Percentiles rank a stretch among this genome's conserved stretches.
Evolutionary conservation across 2,113 vertebrate genomes (phyloP).

Genomic region (Tachycineta bicolor): DNA sequence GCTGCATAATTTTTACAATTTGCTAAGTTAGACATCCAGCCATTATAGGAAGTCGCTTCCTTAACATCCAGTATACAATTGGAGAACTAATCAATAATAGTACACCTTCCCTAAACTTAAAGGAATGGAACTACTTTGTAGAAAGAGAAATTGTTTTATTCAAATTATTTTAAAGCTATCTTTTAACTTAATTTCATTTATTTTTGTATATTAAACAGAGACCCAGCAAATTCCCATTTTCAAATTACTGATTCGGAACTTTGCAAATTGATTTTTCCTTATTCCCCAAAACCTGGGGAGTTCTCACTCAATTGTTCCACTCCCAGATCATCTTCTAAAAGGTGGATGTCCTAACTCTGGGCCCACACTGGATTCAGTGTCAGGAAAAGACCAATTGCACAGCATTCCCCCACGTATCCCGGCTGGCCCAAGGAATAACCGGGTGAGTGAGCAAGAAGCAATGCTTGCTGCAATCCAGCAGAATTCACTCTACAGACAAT

Average conservation of each 20-base stretch:
- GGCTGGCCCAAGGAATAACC: neutral
- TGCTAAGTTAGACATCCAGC: neutral
- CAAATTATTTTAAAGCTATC: neutral
- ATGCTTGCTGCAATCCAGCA: neutral
- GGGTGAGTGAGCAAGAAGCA: neutral
- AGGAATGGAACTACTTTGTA: neutral
- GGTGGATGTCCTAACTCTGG: neutral
- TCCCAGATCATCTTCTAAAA: neutral
- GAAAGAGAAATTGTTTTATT: neutral
- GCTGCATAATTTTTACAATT: neutral
- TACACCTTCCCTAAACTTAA: neutral
- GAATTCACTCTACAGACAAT: neutral
- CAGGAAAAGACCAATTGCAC: neutral
- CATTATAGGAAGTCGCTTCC: neutral
- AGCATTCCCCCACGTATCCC: accelerated
- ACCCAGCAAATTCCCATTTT: neutral
- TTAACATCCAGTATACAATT: neutral
- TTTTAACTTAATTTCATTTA: neutral
- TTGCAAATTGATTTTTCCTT: neutral
- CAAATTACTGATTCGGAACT: neutral
- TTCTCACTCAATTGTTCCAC: neutral
- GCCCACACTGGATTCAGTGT: neutral
- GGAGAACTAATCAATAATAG: neutral
- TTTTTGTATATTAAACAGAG: neutral
- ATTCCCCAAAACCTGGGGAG: accelerated